Conservation (phyloP, 1,140 invertebrate genomes). For the Polypedilum vanderplanki region DNA sequence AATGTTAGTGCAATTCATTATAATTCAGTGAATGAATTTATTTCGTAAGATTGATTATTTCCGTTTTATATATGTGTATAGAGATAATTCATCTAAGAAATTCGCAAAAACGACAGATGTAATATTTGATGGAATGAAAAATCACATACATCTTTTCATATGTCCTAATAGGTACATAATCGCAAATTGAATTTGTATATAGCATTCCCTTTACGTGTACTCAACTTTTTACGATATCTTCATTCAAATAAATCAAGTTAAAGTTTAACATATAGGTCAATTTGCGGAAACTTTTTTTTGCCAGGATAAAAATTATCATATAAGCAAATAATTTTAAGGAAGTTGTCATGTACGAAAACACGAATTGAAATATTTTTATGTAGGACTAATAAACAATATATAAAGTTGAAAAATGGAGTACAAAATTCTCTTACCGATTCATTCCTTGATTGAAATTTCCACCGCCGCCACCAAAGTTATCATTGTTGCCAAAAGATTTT, state of each 20-base stretch:
- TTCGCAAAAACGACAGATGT: background rate
- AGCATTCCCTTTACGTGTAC: no score
- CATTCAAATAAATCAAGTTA: background rate
- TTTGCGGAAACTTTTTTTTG: background rate
- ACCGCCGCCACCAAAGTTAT: background rate
- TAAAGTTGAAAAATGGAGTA: background rate
- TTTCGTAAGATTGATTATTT: background rate
- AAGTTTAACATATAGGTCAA: background rate
- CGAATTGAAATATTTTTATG: background rate
- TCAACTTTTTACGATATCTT: background rate
- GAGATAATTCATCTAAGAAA: background rate
- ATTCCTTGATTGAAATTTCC: background rate
- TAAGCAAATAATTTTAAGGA: background rate
- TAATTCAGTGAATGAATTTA: background rate
- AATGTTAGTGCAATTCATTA: background rate
- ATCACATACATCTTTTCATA: background rate
- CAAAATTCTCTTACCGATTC: slow-evolving; percentile 20
- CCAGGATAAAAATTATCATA: no score
- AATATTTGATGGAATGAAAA: background rate
- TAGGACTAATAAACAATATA: background rate
- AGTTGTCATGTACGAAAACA: no score
- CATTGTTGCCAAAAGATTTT: background rate
- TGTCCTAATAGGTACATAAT: no score
- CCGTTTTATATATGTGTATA: background rate
- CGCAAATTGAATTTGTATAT: no score